phyloP scores from a whole-genome alignment of 2,113 vertebrate species.

The Lutjanus erythropterus region DNA sequence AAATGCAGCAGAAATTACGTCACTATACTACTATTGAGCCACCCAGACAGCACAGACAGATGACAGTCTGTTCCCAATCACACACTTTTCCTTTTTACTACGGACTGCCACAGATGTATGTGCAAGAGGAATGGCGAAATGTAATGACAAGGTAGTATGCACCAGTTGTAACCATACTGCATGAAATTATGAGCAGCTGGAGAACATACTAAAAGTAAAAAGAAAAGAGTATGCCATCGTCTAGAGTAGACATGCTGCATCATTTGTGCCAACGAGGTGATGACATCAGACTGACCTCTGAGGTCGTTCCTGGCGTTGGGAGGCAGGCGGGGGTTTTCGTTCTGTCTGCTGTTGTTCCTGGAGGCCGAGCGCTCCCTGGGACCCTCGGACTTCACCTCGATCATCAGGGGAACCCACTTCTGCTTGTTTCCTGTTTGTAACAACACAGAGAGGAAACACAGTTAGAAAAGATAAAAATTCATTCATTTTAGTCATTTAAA shows the following conservation, averaged over 20 bases:
- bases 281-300: conserved; percentile 86
- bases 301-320: conserved; percentile 91
- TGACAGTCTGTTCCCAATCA: too few relatives aligned
- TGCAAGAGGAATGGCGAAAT: too few relatives aligned
- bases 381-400: conserved; percentile 97
- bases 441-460: conserved; percentile 11
- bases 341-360: conserved; percentile 93
- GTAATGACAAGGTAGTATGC: too few relatives aligned
- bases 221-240: too few relatives aligned
- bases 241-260: background rate
- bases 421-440: conserved; percentile 93
- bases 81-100: too few relatives aligned
- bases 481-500: background rate
- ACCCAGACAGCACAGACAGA: too few relatives aligned
- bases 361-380: conserved; percentile 93
- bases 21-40: too few relatives aligned
- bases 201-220: too few relatives aligned
- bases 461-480: background rate
- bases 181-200: too few relatives aligned
- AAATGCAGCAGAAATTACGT: too few relatives aligned
- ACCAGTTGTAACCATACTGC: too few relatives aligned
- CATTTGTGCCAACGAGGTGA: background rate
- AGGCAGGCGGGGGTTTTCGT: conserved; percentile 90
- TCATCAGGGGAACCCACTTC: conserved; percentile 98
- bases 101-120: too few relatives aligned